A percentile compares a stretch with the other conserved stretches of the same genome.
Conservation (phyloP, 2,888 invertebrate genomes). For the Sturmia bella region DNA sequence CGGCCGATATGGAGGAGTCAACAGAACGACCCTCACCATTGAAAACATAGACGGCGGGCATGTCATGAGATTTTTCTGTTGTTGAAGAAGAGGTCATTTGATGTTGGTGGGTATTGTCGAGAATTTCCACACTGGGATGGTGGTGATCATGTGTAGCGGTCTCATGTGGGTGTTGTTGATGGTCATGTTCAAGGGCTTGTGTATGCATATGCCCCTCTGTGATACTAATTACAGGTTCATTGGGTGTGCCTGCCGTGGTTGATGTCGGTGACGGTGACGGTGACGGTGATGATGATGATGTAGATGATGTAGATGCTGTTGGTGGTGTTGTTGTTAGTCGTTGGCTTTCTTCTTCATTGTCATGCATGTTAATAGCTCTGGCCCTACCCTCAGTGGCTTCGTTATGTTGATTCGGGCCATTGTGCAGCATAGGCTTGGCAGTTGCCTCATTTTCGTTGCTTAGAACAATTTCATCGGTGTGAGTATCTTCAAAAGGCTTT, state of each 20-base stretch:
- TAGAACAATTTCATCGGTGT: slow-evolving; percentile 72
- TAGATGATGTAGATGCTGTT: slow-evolving; percentile 34
- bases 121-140: slow-evolving; percentile 9
- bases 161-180: slow-evolving; percentile 55
- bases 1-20: slow-evolving; percentile 71
- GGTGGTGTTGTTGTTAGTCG: slow-evolving; percentile 48
- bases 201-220: slow-evolving; percentile 73
- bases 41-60: slow-evolving; percentile 72
- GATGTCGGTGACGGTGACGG: slow-evolving; percentile 23
- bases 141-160: slow-evolving; percentile 20
- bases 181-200: slow-evolving; percentile 51
- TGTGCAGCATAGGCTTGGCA: slow-evolving; percentile 71
- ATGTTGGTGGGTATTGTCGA: slow-evolving; percentile 56
- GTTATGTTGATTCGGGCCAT: slow-evolving; percentile 41
- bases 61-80: slow-evolving; percentile 64
- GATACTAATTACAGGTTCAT: slow-evolving; percentile 75
- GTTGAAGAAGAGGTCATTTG: slow-evolving; percentile 60
- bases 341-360: slow-evolving; percentile 51
- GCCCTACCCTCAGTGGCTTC: slow-evolving; percentile 74
- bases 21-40: slow-evolving; percentile 77
- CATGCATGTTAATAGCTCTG: slow-evolving; percentile 78
- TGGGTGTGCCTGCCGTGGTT: slow-evolving; percentile 57
- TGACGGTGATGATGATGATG: slow-evolving; percentile 48
- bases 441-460: slow-evolving; percentile 76
- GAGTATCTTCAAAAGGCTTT: slow-evolving; percentile 57